Conservation (phyloP, 1,140 invertebrate species). For the Goniozus legneri region DNA sequence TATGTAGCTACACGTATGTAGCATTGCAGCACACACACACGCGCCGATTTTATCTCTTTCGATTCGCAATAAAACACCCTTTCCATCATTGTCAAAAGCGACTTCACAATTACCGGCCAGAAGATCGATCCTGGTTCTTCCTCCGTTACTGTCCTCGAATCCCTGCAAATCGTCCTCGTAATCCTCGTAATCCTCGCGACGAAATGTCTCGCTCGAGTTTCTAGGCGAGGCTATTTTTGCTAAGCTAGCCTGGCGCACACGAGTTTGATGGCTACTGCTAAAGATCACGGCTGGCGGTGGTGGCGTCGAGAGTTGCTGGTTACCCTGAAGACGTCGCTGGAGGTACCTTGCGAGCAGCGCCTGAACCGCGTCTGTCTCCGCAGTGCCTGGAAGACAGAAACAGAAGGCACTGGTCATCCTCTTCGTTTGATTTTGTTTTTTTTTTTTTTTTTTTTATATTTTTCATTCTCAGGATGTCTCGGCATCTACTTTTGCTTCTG, state of each 20-base stretch:
- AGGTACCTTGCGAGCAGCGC: slow-evolving; percentile 38
- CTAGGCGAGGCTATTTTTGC: slow-evolving; percentile 11
- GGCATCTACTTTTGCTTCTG: slow-evolving; percentile 5
- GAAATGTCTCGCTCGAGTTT: slow-evolving; percentile 19
- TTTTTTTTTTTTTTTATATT: neutral
- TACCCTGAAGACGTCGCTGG: slow-evolving; percentile 36
- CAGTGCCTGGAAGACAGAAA: slow-evolving; percentile 37
- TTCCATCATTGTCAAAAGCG: too few relatives aligned
- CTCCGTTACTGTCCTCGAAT: slow-evolving; percentile 37
- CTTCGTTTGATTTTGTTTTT: neutral
- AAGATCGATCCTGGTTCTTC: slow-evolving; percentile 39
- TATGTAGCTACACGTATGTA: too few relatives aligned
- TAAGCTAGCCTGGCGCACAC: slow-evolving; percentile 12
- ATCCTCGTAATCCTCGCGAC: slow-evolving; percentile 36
- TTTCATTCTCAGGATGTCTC: too few relatives aligned
- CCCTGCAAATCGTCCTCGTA: slow-evolving; percentile 39
- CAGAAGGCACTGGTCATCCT: slow-evolving; percentile 30
- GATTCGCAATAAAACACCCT: too few relatives aligned
- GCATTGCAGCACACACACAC: too few relatives aligned
- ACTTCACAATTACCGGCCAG: slow-evolving; percentile 26
- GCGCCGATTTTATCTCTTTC: too few relatives aligned
- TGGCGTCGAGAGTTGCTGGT: slow-evolving; percentile 31
- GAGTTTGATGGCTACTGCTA: slow-evolving; percentile 24
- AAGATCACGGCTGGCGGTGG: slow-evolving; percentile 39
- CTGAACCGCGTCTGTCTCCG: slow-evolving; percentile 38